These are phyloP conservation scores for Solea solea DNA, from an alignment of 2,113 vertebrate genomes.

Conservation along the genomic window DNA sequence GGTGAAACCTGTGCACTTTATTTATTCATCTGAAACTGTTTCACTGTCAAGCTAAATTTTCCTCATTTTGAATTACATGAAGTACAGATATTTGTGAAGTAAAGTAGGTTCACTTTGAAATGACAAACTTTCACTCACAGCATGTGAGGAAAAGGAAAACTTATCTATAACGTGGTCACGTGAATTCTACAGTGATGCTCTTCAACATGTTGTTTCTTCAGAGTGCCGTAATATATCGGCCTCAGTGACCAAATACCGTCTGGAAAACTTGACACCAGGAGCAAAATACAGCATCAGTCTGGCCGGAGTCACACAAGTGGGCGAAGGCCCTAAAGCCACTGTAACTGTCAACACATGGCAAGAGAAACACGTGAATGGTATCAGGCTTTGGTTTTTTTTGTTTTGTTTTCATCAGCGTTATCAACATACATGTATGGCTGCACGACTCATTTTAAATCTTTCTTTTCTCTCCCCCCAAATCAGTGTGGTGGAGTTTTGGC, in stretches of 20 bases:
- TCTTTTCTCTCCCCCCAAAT: not conserved
- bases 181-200: not conserved
- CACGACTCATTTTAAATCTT: not conserved
- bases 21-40: not conserved
- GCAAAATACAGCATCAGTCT: slow-evolving; percentile 63
- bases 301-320: slow-evolving; percentile 57
- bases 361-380: slow-evolving; percentile 51
- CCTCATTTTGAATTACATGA: too few species aligned
- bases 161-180: not conserved
- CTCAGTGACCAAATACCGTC: slow-evolving; percentile 15
- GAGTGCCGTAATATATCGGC: slow-evolving; percentile 56
- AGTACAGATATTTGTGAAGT: too few species aligned
- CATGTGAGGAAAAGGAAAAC: not conserved
- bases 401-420: slow-evolving; percentile 7
- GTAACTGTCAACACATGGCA: slow-evolving; percentile 17
- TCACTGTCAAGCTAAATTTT: too few species aligned
- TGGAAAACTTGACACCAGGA: slow-evolving; percentile 56
- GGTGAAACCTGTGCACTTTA: slow-evolving; percentile 24
- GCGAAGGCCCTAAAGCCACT: slow-evolving; percentile 55
- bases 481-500: slow-evolving; percentile 57
- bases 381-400: not conserved
- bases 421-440: not conserved
- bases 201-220: slow-evolving; percentile 22
- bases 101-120: not conserved
- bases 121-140: not conserved